Percentiles rank a stretch among this genome's conserved stretches.
phyloP scores from a whole-genome alignment of 1,140 invertebrate genomes.

The Zaprionus gabonicus region DNA sequence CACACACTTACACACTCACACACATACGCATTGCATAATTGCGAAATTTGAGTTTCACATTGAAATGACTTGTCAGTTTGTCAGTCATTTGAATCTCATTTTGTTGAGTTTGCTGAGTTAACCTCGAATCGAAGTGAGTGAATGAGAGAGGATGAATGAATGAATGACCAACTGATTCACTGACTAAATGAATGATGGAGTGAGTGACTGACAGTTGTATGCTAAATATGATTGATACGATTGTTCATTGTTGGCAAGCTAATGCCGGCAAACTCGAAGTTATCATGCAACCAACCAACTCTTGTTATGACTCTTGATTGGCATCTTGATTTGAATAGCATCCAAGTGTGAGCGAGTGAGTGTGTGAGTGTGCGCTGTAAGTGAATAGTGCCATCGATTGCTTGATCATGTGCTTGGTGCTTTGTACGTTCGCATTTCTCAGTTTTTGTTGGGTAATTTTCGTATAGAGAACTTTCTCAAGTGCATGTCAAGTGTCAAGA shows the following conservation, averaged over 20 bases:
- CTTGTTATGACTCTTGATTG: constrained; percentile 41
- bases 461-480: neutral
- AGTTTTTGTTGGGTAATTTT: neutral
- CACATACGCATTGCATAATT: constrained; percentile 43
- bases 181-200: constrained; percentile 22
- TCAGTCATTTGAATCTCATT: constrained; percentile 45
- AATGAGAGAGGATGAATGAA: constrained; percentile 15
- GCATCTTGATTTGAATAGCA: constrained; percentile 30
- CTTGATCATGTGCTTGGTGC: constrained; percentile 14
- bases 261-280: constrained; percentile 42
- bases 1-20: neutral
- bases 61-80: constrained; percentile 47
- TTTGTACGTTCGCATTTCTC: neutral
- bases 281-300: constrained; percentile 36
- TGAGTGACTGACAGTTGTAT: constrained; percentile 62
- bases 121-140: constrained; percentile 35
- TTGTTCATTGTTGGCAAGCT: constrained; percentile 28
- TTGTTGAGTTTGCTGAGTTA: constrained; percentile 6
- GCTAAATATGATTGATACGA: constrained; percentile 76
- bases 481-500: neutral
- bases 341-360: constrained; percentile 6
- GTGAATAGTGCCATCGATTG: constrained; percentile 14
- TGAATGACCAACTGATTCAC: constrained; percentile 22
- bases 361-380: neutral
- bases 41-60: constrained; percentile 58